Conservation (phyloP, 2,797 vertebrate species). For the Bufotes viridis region DNA sequence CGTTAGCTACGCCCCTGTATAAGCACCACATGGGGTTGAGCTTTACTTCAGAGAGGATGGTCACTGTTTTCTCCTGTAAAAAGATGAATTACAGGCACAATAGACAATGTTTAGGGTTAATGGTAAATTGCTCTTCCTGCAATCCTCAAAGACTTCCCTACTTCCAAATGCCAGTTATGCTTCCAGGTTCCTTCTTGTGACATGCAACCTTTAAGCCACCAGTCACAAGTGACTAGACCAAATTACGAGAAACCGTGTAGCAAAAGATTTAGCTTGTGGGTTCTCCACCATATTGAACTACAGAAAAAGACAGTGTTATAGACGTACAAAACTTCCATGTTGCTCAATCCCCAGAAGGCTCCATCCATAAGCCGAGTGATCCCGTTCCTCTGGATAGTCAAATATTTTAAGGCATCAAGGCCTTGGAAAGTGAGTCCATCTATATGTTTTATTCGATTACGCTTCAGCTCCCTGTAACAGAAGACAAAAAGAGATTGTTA, state of each 20-base stretch:
- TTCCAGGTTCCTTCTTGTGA: not conserved
- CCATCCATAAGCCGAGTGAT: conserved; percentile 92
- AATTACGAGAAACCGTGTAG: not conserved
- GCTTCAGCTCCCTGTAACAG: conserved; percentile 86
- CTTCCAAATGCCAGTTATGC: not conserved
- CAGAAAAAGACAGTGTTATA: not conserved
- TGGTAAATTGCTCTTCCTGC: too few species aligned
- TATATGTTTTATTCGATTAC: conserved; percentile 88
- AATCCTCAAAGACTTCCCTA: too few species aligned
- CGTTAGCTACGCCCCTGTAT: too few species aligned
- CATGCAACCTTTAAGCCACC: not conserved
- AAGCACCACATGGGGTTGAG: too few species aligned
- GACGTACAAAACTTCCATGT: conserved; percentile 93
- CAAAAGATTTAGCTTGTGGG: not conserved
- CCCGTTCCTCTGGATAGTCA: conserved; percentile 91
- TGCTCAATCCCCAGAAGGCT: conserved; percentile 94
- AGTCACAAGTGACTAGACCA: not conserved
- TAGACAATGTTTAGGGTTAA: too few species aligned
- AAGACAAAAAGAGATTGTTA: conserved; percentile 33
- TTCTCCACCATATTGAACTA: not conserved
- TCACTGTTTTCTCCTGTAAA: too few species aligned
- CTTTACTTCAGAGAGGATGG: too few species aligned
- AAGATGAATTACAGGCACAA: too few species aligned
- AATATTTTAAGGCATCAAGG: conserved; percentile 84
- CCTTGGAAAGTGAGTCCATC: conserved; percentile 94